Percentiles rank a stretch among this genome's conserved stretches.
Conservation (phyloP, 2,888 invertebrate genomes). For the Trichacis sp. region DNA sequence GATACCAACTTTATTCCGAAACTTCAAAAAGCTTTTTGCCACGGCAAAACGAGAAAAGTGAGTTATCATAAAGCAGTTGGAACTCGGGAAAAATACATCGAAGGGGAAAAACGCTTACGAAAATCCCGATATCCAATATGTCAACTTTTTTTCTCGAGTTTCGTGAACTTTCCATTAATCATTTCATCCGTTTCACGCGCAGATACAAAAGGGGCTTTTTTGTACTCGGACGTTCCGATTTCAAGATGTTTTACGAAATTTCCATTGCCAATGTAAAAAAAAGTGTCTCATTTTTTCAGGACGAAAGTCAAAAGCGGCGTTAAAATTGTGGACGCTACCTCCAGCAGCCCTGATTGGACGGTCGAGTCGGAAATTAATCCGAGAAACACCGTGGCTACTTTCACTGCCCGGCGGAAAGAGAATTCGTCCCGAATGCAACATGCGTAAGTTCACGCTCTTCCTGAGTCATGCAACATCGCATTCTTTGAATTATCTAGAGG, state of each 20-base stretch:
- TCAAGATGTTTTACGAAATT: neutral
- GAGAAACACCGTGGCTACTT: slow-evolving; percentile 88
- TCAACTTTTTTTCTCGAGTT: too few species aligned
- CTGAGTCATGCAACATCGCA: neutral
- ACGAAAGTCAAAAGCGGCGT: slow-evolving; percentile 91
- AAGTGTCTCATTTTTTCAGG: slow-evolving; percentile 69
- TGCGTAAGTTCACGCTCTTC: slow-evolving; percentile 53
- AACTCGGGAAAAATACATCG: neutral
- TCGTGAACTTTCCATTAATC: too few species aligned
- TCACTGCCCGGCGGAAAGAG: slow-evolving; percentile 83
- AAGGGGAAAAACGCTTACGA: too few species aligned
- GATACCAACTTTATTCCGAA: slow-evolving; percentile 12
- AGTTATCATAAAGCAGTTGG: too few species aligned
- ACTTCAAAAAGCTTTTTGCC: slow-evolving; percentile 6
- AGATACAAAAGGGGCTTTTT: too few species aligned
- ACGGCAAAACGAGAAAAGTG: slow-evolving; percentile 13
- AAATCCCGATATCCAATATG: too few species aligned
- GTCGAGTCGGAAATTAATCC: slow-evolving; percentile 88
- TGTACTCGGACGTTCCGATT: too few species aligned
- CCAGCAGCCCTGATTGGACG: slow-evolving; percentile 85
- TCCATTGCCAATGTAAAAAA: too few species aligned
- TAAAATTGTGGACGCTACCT: slow-evolving; percentile 85
- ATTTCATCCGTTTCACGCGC: too few species aligned
- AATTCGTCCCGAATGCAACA: slow-evolving; percentile 56
- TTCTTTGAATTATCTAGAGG: too few species aligned